Evolutionary conservation across 1,140 invertebrate species (phyloP).

Genomic region (Capitella teleta): DNA sequence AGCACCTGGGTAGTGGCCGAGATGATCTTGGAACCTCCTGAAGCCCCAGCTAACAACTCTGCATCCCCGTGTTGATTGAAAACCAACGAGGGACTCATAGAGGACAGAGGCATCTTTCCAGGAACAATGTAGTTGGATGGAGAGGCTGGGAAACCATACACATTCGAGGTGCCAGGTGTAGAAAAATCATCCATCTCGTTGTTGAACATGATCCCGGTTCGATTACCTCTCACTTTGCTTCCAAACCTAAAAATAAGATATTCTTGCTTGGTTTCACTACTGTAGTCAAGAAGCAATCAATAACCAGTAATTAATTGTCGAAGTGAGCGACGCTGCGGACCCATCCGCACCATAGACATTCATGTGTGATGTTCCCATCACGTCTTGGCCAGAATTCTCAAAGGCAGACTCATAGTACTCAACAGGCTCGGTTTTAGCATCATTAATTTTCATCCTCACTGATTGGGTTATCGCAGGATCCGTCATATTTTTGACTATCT

Average conservation of each 20-base stretch:
- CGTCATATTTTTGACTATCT: too few species aligned
- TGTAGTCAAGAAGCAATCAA: too few species aligned
- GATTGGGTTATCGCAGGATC: too few species aligned
- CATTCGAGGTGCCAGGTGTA: slow-evolving; percentile 58
- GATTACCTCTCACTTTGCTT: slow-evolving; percentile 39
- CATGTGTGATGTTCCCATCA: slow-evolving; percentile 74
- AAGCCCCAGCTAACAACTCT: slow-evolving; percentile 69
- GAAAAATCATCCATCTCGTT: slow-evolving; percentile 95
- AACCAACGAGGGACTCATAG: slow-evolving; percentile 79
- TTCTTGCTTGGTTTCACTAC: too few species aligned
- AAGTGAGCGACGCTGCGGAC: slow-evolving; percentile 86
- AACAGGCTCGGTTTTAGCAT: too few species aligned
- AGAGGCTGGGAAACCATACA: slow-evolving; percentile 58
- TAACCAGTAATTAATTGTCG: slow-evolving; percentile 84
- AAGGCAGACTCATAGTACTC: too few species aligned
- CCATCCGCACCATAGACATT: slow-evolving; percentile 74
- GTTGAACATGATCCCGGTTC: slow-evolving; percentile 86
- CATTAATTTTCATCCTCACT: too few species aligned
- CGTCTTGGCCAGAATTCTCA: background rate
- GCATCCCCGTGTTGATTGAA: slow-evolving; percentile 57
- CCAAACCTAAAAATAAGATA: slow-evolving; percentile 41
- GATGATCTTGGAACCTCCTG: slow-evolving; percentile 84
- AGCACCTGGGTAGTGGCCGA: slow-evolving; percentile 70
- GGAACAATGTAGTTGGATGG: slow-evolving; percentile 65
- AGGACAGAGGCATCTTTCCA: slow-evolving; percentile 79